phyloP scores from a whole-genome alignment of 2,888 invertebrate species.

The Cantharis lateralis region DNA sequence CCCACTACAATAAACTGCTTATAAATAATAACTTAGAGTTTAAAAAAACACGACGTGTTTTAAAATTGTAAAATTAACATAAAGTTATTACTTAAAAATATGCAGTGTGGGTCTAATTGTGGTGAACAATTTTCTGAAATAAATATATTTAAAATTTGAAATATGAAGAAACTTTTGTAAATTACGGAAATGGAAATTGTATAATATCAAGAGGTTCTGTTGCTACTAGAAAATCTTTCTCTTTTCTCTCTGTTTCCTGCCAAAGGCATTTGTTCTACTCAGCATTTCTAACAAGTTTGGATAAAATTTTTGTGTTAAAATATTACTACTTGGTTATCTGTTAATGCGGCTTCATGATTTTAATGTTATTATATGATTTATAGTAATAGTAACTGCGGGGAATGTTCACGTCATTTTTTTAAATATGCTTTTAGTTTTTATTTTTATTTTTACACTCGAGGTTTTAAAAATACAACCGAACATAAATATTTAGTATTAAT shows the following conservation, averaged over 20 bases:
- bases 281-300: constrained; percentile 27
- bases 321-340: constrained; percentile 37
- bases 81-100: not conserved
- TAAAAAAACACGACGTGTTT: too few species aligned
- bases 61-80: not conserved
- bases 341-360: constrained; percentile 41
- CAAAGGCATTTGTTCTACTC: constrained; percentile 32
- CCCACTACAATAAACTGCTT: too few species aligned
- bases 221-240: constrained; percentile 7
- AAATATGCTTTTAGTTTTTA: not conserved
- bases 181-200: constrained; percentile 10
- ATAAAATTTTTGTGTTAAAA: constrained; percentile 33
- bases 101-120: not conserved
- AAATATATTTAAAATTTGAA: not conserved
- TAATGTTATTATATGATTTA: constrained; percentile 40
- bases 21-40: too few species aligned
- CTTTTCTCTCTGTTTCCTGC: constrained; percentile 27
- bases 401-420: not conserved
- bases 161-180: constrained; percentile 6
- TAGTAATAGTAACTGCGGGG: constrained; percentile 16
- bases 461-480: not conserved
- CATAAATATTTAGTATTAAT: not conserved
- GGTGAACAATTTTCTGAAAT: not conserved
- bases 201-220: not conserved
- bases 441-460: too few species aligned